Base-by-base conservation (phyloP, 2,113 vertebrate genomes). In the Stigmatopora argus region DNA sequence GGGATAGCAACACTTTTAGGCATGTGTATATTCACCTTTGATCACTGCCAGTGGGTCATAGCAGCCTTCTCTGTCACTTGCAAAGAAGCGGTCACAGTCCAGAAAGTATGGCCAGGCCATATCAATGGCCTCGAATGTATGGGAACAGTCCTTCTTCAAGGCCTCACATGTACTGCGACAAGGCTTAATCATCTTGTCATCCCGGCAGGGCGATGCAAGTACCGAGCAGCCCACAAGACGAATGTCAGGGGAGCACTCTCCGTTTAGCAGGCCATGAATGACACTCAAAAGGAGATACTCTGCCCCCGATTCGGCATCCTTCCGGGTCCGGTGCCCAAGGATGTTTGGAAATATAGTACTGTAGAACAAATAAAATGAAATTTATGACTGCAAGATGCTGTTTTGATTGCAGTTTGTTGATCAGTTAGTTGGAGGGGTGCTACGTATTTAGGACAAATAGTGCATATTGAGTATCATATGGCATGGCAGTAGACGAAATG, bases 21-120 rank as follows among this genome's bases (percentile, higher is more conserved):
- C 38, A 7, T 4, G 9, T 41, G 11, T 15, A 8, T 51, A 2
- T 66, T 86, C 84, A 97, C 96, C 94, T 89, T 84, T 90, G 58
- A 97, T 82, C 47, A 82, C 88, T 47, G 87, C 91, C 80, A 98
- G 75, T 0, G 97, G 96, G 75, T 98, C 92, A 2, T 90, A 93
- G 83, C 97, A 99, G 13, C 94, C 94, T 62, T 99, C 96, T 0
- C 91, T 84, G 0, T 91, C 88, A 0, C 87, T 78, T 0, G 88
- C 91, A 0, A 98, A 98, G 83, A 97, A 98, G 52, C 86, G 93
- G 56, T 92, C 88, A 0, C 97, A 99, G 79, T 98, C 95, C 7
- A 99, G 85, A 80, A 98, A 98, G 80, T 98, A 98, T 38, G 97
- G 97, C 97, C 97, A 99, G 70, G 96, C 95, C 97, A 99, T 99